Evolutionary conservation across 2,888 invertebrate genomes (phyloP), one percentile per base, ranked within the genome.

Genomic region (Dasysyrphus albostriatus): DNA sequence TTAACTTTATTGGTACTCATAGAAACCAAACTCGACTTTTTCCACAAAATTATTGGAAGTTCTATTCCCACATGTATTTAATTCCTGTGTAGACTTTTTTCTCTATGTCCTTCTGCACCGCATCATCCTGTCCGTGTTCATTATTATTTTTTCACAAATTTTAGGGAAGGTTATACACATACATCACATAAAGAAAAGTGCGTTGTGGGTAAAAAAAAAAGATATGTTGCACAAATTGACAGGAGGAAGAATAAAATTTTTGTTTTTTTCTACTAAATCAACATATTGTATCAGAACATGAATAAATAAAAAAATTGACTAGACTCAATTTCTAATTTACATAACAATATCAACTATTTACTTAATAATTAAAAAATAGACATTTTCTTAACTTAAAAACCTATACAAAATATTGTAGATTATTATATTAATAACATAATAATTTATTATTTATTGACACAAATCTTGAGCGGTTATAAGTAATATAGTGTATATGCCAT

Each of bases 261-360:
- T 16, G 9, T 8, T 9, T 9, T 58, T 24, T 58, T 37, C 58
- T 58, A 58, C 16, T 16, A 58, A 37, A 34, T 58, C 49, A 51
- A 58, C 58, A 58, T 34, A 58, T 34, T 34, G 16, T 16, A 58
- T 58, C 16, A 77, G 19, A 47, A 80, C 32, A 80, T 37, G 34
- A 80, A 74, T 37, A 47, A 54, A 78, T 70, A n/a, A 80, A 70
- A 58, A 63, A 83, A 79, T 80, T 83, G 73, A 81, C 81, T 84
- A 81, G 72, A 34, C 70, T 54, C 59, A 75, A 69, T 32, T 70
- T 58, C 58, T 58, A 34, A 69, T 10, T 54, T 79, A 81, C n/a
- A 63, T 49, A 74, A 65, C 63, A 79, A 76, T 84, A 72, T 81
- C 63, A 81, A 72, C 75, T 84, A 70, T 67, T 72, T 16, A 19